Evolutionary conservation across 2,113 vertebrate genomes (phyloP).

Genomic region (Globicephala melas): DNA sequence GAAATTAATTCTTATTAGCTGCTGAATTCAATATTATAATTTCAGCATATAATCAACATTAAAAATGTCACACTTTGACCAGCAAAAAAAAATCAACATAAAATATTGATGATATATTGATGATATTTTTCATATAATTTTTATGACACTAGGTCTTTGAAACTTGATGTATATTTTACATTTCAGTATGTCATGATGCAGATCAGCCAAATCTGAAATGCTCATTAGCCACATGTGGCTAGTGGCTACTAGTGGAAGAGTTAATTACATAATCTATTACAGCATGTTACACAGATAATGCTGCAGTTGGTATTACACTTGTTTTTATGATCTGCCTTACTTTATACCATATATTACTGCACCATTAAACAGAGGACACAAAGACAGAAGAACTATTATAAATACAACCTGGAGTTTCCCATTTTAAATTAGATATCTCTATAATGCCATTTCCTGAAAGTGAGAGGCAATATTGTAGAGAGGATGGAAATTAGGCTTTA

Average conservation of each 20-base stretch:
- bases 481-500: not conserved
- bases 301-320: not conserved
- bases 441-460: not conserved
- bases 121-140: not conserved
- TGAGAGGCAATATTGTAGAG: not conserved
- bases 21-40: not conserved
- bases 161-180: not conserved
- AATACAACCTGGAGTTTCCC: not conserved
- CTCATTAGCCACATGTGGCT: not conserved
- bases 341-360: not conserved
- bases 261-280: not conserved
- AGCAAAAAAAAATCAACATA: not conserved
- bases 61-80: no score
- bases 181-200: not conserved
- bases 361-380: not conserved
- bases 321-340: not conserved
- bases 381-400: not conserved
- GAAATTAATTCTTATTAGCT: not conserved
- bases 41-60: not conserved
- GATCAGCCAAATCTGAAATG: not conserved
- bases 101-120: not conserved
- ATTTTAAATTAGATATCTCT: not conserved
- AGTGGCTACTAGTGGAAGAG: not conserved
- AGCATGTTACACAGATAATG: not conserved
- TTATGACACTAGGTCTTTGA: not conserved